Evolutionary conservation across 2,888 invertebrate genomes (phyloP).

Genomic region (Tanypteryx hageni): DNA sequence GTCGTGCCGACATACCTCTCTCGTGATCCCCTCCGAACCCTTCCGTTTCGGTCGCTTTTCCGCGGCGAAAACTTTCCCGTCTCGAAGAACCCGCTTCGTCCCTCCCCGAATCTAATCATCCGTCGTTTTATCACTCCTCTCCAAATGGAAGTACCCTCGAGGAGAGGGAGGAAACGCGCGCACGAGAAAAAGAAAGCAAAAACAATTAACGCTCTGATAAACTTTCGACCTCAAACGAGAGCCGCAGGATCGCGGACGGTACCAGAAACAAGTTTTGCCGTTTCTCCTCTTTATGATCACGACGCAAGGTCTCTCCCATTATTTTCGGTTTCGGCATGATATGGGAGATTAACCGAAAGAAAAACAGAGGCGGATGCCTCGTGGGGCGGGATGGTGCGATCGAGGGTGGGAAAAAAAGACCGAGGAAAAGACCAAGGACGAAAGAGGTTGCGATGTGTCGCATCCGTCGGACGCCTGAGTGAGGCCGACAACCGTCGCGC

Average conservation of each 20-base stretch:
- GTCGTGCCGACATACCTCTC: not conserved
- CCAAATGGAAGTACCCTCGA: not conserved
- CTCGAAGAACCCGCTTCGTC: not conserved
- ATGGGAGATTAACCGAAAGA: not conserved
- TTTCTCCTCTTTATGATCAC: too few species aligned
- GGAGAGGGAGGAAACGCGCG: not conserved
- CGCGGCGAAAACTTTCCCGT: not conserved
- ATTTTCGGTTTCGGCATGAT: not conserved
- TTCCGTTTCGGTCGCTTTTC: not conserved
- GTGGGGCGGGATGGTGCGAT: too few species aligned
- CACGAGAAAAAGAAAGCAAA: not conserved
- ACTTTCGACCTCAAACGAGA: not conserved
- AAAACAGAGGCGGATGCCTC: too few species aligned
- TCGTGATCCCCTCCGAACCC: not conserved
- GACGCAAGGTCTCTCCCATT: not conserved
- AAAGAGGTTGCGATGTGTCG: too few species aligned
- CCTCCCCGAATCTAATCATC: not conserved
- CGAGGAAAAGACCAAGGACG: too few species aligned
- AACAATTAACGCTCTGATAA: constrained; percentile 23
- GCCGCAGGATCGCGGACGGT: not conserved
- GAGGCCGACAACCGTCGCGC: too few species aligned
- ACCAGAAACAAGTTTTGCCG: not conserved
- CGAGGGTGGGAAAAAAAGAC: too few species aligned
- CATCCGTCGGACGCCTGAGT: too few species aligned
- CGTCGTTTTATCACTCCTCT: not conserved